These are phyloP conservation scores for Aphis craccivora DNA, from an alignment of 1,140 invertebrate species.

Conservation along the genomic window DNA sequence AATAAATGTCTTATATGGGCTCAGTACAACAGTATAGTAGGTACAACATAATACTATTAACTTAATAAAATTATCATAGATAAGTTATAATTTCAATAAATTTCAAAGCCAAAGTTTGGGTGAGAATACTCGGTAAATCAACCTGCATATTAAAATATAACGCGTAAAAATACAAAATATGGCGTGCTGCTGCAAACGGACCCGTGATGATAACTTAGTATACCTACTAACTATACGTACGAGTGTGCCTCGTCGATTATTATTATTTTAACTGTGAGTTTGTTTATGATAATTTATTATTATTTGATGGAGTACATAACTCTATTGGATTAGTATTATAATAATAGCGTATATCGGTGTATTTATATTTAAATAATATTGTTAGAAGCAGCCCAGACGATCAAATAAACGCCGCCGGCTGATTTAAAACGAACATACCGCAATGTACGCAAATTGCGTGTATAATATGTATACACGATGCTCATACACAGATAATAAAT, in stretches of 20 bases:
- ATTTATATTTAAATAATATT: no score
- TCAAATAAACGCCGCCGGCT: background rate
- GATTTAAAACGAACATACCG: background rate
- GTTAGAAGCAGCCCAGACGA: background rate
- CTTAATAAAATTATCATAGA: no score
- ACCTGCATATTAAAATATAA: no score
- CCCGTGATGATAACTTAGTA: background rate
- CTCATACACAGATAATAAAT: background rate
- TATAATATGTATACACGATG: background rate
- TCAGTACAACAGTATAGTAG: no score
- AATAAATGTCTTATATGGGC: no score
- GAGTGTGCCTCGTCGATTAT: background rate
- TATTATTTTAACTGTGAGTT: background rate
- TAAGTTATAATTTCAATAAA: no score
- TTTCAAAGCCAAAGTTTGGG: no score
- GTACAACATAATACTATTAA: no score
- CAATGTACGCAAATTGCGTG: background rate
- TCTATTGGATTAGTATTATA: background rate
- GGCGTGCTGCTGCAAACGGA: background rate
- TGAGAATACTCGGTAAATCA: no score
- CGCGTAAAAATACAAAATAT: no score
- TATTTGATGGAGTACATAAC: background rate
- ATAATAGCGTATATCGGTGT: background rate
- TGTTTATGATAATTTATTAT: background rate
- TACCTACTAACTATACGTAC: background rate